phyloP scores from a whole-genome alignment of 2,113 vertebrate species.

The Numenius arquata region DNA sequence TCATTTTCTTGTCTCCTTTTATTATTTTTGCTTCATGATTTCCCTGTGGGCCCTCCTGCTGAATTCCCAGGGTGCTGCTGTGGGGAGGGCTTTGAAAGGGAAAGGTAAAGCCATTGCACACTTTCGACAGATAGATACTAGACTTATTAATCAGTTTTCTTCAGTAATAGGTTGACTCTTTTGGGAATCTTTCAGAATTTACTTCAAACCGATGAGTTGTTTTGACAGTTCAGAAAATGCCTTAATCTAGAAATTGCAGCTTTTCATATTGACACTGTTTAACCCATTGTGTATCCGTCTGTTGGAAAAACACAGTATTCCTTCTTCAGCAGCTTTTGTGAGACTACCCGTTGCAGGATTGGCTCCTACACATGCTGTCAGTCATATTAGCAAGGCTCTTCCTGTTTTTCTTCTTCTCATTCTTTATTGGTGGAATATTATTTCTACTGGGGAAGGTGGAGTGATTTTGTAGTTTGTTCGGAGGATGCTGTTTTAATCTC shows the following conservation, averaged over 20 bases:
- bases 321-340: neutral
- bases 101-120: neutral
- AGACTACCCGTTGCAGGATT: fast-evolving
- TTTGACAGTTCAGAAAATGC: neutral
- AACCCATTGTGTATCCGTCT: neutral
- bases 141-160: neutral
- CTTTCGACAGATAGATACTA: neutral
- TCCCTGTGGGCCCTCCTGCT: neutral
- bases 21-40: neutral
- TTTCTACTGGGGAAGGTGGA: neutral
- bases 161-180: neutral
- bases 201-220: neutral
- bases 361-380: neutral
- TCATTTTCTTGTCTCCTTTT: neutral
- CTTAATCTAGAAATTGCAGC: neutral
- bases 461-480: neutral
- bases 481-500: neutral
- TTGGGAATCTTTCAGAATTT: neutral
- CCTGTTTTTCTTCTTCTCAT: neutral
- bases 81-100: neutral
- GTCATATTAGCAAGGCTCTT: neutral
- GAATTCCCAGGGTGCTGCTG: neutral
- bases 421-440: neutral
- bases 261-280: neutral
- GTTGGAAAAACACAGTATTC: neutral